Base-by-base conservation (phyloP, 2,888 invertebrate species). In the Hydroisotoma schaefferi region DNA sequence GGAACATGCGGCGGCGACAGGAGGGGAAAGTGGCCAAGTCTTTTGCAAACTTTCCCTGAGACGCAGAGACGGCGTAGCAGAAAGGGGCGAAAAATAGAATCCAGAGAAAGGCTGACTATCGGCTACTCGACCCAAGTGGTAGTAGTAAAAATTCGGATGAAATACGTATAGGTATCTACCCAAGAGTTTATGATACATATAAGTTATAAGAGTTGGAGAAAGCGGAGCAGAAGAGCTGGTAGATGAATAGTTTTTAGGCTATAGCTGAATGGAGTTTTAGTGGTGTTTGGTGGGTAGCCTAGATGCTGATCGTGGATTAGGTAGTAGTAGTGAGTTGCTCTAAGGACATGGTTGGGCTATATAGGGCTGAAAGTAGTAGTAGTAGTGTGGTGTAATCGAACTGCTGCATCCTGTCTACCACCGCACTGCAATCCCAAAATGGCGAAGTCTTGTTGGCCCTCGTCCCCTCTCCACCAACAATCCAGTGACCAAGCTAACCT, bases 361-460 rank as follows among this genome's bases (percentile, higher is more conserved):
- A 38, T 46, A 18, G 18, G 28, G 49, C 26, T 47, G 38, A n/a
- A 48, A 26, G 18, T 48, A 22, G 29, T 33, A 6, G 20, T 15
- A 37, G 37, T 37, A 29, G 22, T 61, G 63, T 53, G 65, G 60
- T 67, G 59, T 67, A 59, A 63, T 61, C 67, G 56, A 69, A 72
- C 67, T 72, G 69, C 70, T 72, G 72, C 72, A 72, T 72, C 72
- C 72, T 67, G 69, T 71, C 71, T 66, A 53, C 65, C 60, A 62
- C 67, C 70, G 68, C 72, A 69, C 70, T 70, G 65, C 67, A 69
- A 68, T 68, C 65, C 64, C 69, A 72, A 69, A 72, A 72, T 68
- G 68, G 70, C 69, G 70, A 72, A 70, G 68, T 67, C 29, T 29
- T 48, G 60, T 62, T 61, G 65, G 65, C 63, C 68, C 59, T 57